Conservation (phyloP, 2,888 invertebrate genomes). For the Drosophila barbarae region DNA sequence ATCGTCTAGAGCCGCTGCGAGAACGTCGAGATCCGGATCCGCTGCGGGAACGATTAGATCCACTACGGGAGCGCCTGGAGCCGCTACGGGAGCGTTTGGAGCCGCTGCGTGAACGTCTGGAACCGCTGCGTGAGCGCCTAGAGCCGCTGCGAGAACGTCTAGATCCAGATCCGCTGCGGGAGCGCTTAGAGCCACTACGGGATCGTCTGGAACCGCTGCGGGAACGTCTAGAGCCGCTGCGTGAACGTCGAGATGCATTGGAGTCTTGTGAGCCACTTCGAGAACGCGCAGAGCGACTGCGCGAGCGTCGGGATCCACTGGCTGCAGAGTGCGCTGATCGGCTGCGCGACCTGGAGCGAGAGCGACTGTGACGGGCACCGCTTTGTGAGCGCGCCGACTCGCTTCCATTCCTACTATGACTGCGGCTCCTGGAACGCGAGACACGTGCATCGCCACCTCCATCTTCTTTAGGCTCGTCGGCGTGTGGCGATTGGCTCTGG, state of each 20-base stretch:
- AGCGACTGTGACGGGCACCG: constrained; percentile 5
- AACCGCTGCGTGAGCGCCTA: constrained; percentile 27
- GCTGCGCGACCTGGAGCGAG: constrained; percentile 6
- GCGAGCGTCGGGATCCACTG: constrained; percentile 13
- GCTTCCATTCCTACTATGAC: constrained; percentile 9
- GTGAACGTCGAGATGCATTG: constrained; percentile 29
- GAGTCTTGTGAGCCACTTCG: constrained; percentile 18
- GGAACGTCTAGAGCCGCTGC: constrained; percentile 29
- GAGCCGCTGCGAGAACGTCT: constrained; percentile 8
- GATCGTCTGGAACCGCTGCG: constrained; percentile 52
- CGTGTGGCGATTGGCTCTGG: constrained; percentile 4
- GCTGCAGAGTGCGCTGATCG: constrained; percentile 6
- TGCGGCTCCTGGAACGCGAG: constrained; percentile 20
- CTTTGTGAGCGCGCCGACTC: constrained; percentile 5
- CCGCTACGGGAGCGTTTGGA: constrained; percentile 11
- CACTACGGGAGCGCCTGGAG: constrained; percentile 63
- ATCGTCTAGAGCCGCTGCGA: constrained; percentile 14
- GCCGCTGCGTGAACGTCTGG: constrained; percentile 57
- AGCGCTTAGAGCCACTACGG: constrained; percentile 63
- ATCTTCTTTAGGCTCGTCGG: neutral
- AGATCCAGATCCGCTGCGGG: constrained; percentile 18
- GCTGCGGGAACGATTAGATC: constrained; percentile 41
- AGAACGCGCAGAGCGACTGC: constrained; percentile 16
- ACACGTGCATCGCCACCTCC: neutral
- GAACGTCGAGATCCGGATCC: constrained; percentile 7